A percentile compares a stretch with the other conserved stretches of the same genome.
Evolutionary conservation across 2,113 vertebrate genomes (phyloP).

Genomic region (Agelaius tricolor): DNA sequence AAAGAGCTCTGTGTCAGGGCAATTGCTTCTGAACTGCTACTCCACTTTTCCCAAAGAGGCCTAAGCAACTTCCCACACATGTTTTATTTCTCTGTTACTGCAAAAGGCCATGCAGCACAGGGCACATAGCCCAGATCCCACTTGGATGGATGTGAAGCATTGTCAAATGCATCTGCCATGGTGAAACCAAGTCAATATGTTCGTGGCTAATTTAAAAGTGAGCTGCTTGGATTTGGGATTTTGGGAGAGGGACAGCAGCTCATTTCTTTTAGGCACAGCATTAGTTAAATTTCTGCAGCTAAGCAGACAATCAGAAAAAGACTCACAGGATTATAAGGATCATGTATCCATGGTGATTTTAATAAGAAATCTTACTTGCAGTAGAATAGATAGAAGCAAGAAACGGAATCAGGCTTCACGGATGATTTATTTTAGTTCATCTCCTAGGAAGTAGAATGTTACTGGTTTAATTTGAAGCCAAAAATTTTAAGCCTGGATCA

Average conservation of each 20-base stretch:
- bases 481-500: slow-evolving; percentile 40
- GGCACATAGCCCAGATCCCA: background rate
- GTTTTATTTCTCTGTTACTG: background rate
- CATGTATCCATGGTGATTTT: slow-evolving; percentile 64
- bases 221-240: background rate
- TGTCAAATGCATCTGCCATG: background rate
- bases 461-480: slow-evolving; percentile 35
- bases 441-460: slow-evolving; percentile 41
- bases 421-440: slow-evolving; percentile 51
- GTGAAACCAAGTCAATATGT: background rate
- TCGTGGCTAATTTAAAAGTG: rapidly evolving
- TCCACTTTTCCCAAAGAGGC: background rate
- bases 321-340: slow-evolving; percentile 50
- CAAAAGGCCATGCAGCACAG: background rate
- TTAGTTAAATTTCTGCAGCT: slow-evolving; percentile 44
- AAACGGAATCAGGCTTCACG: slow-evolving; percentile 20
- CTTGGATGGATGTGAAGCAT: background rate
- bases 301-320: slow-evolving; percentile 19
- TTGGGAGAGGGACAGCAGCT: background rate
- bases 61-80: background rate
- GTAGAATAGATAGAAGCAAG: slow-evolving; percentile 33
- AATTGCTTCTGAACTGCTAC: background rate
- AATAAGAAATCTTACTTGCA: slow-evolving; percentile 56
- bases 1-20: background rate
- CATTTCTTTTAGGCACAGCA: background rate